phyloP scores from a whole-genome alignment of 1,140 invertebrate genomes.

The Drosophila repletoides region DNA sequence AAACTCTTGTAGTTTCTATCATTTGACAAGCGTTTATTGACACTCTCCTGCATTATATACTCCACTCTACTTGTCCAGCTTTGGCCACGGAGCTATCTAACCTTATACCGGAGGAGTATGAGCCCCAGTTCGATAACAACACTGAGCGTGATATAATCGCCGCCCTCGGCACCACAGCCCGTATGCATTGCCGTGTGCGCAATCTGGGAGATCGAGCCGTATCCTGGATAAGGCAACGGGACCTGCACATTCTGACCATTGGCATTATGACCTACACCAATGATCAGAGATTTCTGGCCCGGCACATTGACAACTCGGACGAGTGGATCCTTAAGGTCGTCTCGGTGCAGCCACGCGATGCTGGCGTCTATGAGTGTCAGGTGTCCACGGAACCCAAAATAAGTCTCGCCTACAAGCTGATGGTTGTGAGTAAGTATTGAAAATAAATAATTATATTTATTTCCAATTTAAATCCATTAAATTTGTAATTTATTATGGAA shows the following conservation, averaged over 20 bases:
- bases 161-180: slow-evolving; percentile 92
- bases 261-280: slow-evolving; percentile 90
- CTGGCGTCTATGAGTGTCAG: slow-evolving; percentile 91
- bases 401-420: slow-evolving; percentile 90
- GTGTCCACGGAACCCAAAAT: slow-evolving; percentile 94
- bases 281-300: slow-evolving; percentile 88
- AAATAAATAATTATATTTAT: too few relatives aligned
- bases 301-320: slow-evolving; percentile 92
- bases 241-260: slow-evolving; percentile 89
- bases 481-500: background rate
- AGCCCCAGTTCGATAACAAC: slow-evolving; percentile 94
- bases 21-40: slow-evolving; percentile 38
- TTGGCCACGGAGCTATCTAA: slow-evolving; percentile 67
- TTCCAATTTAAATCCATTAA: background rate
- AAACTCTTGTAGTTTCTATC: slow-evolving; percentile 20
- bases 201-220: slow-evolving; percentile 93
- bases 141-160: slow-evolving; percentile 92
- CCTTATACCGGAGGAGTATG: slow-evolving; percentile 77
- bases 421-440: slow-evolving; percentile 90
- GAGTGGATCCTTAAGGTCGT: slow-evolving; percentile 93
- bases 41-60: too few relatives aligned
- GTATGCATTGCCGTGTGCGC: slow-evolving; percentile 91
- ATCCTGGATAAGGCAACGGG: slow-evolving; percentile 89
- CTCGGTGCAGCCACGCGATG: slow-evolving; percentile 90
- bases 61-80: slow-evolving; percentile 19